phyloP scores from a whole-genome alignment of 1,140 invertebrate species.

The Bombus confusus region DNA sequence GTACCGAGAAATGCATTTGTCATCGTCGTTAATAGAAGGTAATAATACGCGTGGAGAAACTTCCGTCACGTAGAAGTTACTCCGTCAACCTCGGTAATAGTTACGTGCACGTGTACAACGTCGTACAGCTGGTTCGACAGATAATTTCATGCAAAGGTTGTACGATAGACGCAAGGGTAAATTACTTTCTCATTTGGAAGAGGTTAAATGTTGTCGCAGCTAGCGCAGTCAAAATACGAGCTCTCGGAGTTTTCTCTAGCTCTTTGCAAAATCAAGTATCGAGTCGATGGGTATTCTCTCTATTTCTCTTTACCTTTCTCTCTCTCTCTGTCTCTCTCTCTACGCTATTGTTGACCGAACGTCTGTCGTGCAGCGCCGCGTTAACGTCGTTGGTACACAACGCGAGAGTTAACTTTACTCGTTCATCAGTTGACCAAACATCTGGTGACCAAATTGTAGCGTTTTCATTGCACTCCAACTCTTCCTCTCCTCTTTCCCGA shows the following conservation, averaged over 20 bases:
- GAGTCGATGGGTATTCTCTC: neutral
- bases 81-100: neutral
- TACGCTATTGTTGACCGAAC: constrained; percentile 6
- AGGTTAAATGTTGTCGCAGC: neutral
- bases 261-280: neutral
- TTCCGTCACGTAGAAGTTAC: neutral
- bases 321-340: neutral
- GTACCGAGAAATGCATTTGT: neutral
- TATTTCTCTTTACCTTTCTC: neutral
- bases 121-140: neutral
- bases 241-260: neutral
- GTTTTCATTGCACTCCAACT: constrained; percentile 3
- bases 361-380: neutral
- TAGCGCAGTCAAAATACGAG: too few species aligned
- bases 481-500: neutral
- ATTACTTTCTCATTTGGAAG: constrained; percentile 14
- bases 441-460: constrained; percentile 22
- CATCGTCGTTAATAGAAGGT: neutral
- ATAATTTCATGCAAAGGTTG: neutral
- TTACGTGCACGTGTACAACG: neutral
- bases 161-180: neutral
- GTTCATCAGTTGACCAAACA: constrained; percentile 38
- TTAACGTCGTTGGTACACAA: constrained; percentile 7
- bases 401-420: constrained; percentile 23
- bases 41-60: neutral